Conservation (phyloP, 2,888 invertebrate genomes). For the Amphipyra berbera region DNA sequence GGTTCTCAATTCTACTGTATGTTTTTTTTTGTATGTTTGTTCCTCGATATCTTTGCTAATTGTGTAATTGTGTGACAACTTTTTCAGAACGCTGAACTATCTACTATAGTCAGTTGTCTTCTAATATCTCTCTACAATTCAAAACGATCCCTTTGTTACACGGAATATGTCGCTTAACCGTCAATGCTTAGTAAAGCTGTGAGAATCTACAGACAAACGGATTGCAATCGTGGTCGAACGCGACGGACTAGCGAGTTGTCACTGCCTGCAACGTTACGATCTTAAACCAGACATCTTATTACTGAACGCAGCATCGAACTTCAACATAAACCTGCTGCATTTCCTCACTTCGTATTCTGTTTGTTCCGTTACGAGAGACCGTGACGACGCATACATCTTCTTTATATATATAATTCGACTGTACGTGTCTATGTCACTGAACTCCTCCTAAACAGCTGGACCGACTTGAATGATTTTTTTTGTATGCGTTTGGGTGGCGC, state of each 20-base stretch:
- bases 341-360: constrained; percentile 47
- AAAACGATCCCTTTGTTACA: constrained; percentile 6
- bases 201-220: constrained; percentile 38
- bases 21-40: too few species aligned
- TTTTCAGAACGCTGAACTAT: too few species aligned
- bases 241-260: constrained; percentile 39
- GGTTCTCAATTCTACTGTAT: too few species aligned
- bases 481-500: too few species aligned
- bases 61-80: too few species aligned
- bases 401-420: too few species aligned
- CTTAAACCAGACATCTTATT: constrained; percentile 46
- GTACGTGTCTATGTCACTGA: too few species aligned
- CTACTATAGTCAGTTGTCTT: too few species aligned
- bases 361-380: constrained; percentile 45
- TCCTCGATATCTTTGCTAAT: too few species aligned
- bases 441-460: too few species aligned
- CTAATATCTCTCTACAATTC: neutral
- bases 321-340: constrained; percentile 38
- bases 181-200: constrained; percentile 41
- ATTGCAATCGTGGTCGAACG: constrained; percentile 28
- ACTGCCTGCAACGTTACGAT: constrained; percentile 38
- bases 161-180: constrained; percentile 9
- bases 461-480: too few species aligned
- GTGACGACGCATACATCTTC: constrained; percentile 54
- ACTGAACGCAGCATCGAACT: constrained; percentile 23